These are phyloP conservation scores for Limnothrissa miodon DNA, from an alignment of 2,113 vertebrate species.

Conservation along the genomic window DNA sequence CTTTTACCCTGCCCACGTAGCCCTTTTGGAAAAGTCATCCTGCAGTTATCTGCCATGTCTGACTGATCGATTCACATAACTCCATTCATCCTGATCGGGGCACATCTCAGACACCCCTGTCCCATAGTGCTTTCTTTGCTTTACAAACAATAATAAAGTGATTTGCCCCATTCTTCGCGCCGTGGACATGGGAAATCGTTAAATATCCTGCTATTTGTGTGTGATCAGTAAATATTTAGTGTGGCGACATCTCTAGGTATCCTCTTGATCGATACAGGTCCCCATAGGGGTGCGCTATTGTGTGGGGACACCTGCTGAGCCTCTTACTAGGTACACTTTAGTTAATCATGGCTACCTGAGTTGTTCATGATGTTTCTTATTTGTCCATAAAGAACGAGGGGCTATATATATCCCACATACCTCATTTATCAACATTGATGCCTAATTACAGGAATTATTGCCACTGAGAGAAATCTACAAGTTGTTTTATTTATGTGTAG, in stretches of 20 bases:
- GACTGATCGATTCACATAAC: conserved; percentile 89
- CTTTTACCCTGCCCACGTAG: not conserved
- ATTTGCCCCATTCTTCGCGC: conserved; percentile 83
- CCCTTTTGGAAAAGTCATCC: not conserved
- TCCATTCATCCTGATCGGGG: conserved; percentile 84
- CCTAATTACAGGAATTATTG: not conserved
- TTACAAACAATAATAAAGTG: conserved; percentile 93
- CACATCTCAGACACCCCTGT: conserved; percentile 84
- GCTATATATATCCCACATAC: not conserved
- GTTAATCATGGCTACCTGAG: not conserved
- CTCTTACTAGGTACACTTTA: conserved; percentile 47
- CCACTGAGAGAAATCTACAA: not conserved
- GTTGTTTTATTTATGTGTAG: not conserved
- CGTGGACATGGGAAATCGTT: conserved; percentile 86
- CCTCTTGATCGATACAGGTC: conserved; percentile 86
- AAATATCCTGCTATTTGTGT: conserved; percentile 86
- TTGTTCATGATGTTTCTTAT: not conserved
- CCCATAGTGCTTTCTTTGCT: conserved; percentile 83
- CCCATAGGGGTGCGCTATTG: conserved; percentile 79
- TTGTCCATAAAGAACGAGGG: not conserved
- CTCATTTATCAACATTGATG: not conserved
- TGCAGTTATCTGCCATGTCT: conserved; percentile 65
- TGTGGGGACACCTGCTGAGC: conserved; percentile 73
- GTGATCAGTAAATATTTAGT: conserved; percentile 99
- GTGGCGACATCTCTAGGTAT: conserved; percentile 86